A percentile compares a stretch with the other conserved stretches of the same genome.
Conservation (phyloP, 2,113 vertebrate species). For the Notechis scutatus region DNA sequence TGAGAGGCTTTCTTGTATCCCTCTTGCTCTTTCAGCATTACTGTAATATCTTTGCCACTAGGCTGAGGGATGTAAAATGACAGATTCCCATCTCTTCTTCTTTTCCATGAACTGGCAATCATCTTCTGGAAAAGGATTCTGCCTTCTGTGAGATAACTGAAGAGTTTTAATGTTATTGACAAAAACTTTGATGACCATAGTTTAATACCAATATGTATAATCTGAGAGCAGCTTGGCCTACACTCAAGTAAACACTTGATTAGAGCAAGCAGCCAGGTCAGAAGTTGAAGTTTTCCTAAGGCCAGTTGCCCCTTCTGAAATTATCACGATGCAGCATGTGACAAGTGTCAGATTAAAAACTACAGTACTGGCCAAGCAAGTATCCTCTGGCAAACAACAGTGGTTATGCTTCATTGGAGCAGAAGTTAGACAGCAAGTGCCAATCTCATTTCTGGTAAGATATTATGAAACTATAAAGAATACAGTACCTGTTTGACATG, state of each 20-base stretch:
- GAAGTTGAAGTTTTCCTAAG: neutral
- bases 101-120: slow-evolving; percentile 42
- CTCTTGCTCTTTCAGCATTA: slow-evolving; percentile 44
- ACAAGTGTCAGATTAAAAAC: neutral
- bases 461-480: neutral
- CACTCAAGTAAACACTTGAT: neutral
- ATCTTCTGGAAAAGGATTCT: slow-evolving; percentile 36
- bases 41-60: slow-evolving; percentile 49
- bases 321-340: neutral
- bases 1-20: slow-evolving; percentile 50
- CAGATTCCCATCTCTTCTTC: slow-evolving; percentile 49
- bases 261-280: neutral
- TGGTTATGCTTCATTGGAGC: neutral
- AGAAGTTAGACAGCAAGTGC: neutral
- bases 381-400: neutral
- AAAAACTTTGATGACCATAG: neutral
- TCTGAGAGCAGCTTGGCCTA: neutral
- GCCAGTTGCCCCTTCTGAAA: neutral
- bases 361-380: neutral
- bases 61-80: slow-evolving; percentile 53
- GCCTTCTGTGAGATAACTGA: slow-evolving; percentile 38
- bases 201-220: neutral
- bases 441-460: neutral
- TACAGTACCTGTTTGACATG: neutral
- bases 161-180: slow-evolving; percentile 6